phyloP scores from a whole-genome alignment of 2,888 invertebrate genomes.

The Lepidochitona cinerea region DNA sequence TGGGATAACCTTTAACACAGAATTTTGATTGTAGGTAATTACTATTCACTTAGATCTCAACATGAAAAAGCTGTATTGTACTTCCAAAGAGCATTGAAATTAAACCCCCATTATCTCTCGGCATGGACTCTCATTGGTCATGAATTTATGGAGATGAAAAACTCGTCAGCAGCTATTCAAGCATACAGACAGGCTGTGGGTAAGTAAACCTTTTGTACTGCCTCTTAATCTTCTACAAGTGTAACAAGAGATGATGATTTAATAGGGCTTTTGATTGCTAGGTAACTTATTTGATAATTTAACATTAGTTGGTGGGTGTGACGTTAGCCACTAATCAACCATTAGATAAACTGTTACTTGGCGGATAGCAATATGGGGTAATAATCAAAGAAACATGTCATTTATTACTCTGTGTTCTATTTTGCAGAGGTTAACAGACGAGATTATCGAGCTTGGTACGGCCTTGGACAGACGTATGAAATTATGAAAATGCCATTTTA shows the following conservation, averaged over 20 bases:
- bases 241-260: too few relatives aligned
- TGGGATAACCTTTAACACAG: too few relatives aligned
- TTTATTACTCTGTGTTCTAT: too few relatives aligned
- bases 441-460: slow-evolving; percentile 99
- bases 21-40: slow-evolving; percentile 92
- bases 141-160: slow-evolving; percentile 99
- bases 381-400: too few relatives aligned
- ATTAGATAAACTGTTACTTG: too few relatives aligned
- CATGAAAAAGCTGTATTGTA: slow-evolving; percentile 98
- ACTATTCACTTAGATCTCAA: slow-evolving; percentile 94
- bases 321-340: too few relatives aligned
- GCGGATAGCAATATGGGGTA: too few relatives aligned
- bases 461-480: slow-evolving; percentile 98
- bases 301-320: too few relatives aligned
- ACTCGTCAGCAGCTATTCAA: slow-evolving; percentile 98
- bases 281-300: too few relatives aligned
- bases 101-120: slow-evolving; percentile 94
- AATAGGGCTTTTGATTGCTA: too few relatives aligned
- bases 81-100: slow-evolving; percentile 92
- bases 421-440: slow-evolving; percentile 93
- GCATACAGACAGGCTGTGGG: slow-evolving; percentile 97
- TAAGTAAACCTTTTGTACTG: slow-evolving; percentile 70
- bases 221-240: too few relatives aligned
- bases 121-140: slow-evolving; percentile 99
- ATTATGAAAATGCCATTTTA: slow-evolving; percentile 96